Conservation (phyloP, 2,888 invertebrate species). For the Agonopterix subpropinquella region DNA sequence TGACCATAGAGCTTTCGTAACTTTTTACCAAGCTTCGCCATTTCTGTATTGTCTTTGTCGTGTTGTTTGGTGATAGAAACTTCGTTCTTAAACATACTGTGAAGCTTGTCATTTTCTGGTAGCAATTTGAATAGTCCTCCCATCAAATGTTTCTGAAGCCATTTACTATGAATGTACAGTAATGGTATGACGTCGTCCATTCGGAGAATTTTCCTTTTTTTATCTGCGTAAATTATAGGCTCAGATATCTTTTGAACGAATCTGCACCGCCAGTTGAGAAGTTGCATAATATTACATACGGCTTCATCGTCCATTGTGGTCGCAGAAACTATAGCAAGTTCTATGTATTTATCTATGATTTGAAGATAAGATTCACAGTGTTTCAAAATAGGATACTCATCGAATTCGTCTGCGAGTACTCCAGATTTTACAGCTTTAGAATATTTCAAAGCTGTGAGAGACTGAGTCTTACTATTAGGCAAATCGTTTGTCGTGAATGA, state of each 20-base stretch:
- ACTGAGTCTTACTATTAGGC: conserved; percentile 11
- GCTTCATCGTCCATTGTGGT: conserved; percentile 41
- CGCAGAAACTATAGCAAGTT: conserved; percentile 36
- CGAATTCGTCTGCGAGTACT: conserved; percentile 59
- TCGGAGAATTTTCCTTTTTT: conserved; percentile 2
- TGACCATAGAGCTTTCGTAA: conserved; percentile 53
- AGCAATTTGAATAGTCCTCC: conserved; percentile 35
- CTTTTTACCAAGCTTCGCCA: conserved; percentile 52
- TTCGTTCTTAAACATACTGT: conserved; percentile 23
- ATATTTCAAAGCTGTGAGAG: conserved; percentile 55
- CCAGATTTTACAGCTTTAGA: conserved; percentile 61
- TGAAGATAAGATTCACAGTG: conserved; percentile 66
- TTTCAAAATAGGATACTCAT: conserved; percentile 71
- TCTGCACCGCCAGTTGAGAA: conserved; percentile 73
- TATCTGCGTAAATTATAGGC: conserved; percentile 22
- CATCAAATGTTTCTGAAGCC: conserved; percentile 81
- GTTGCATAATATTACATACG: conserved; percentile 55
- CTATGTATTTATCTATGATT: conserved; percentile 59
- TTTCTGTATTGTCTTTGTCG: conserved; percentile 33
- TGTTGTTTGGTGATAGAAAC: conserved; percentile 21
- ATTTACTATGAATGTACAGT: conserved; percentile 82
- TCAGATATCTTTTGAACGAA: conserved; percentile 55
- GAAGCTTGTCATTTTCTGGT: conserved; percentile 20
- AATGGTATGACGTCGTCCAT: conserved; percentile 73
- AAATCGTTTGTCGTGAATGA: conserved; percentile 17